Base-by-base conservation (phyloP, 2,797 vertebrate species). In the Acrossocheilus wenchowensis region DNA sequence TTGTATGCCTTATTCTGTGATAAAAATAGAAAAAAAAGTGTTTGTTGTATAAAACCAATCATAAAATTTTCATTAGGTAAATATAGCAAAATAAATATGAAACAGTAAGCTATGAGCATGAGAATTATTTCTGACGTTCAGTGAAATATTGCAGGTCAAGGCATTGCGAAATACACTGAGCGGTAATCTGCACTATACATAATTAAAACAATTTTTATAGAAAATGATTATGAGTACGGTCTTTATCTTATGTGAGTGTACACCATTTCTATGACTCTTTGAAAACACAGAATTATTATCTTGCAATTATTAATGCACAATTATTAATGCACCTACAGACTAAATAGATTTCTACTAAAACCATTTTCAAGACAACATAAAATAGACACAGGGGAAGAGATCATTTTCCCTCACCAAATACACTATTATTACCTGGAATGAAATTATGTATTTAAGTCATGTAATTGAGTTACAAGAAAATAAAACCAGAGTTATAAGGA, bases 371-470 rank as follows among this genome's bases (percentile, higher is more conserved):
- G 12, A 60, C 15, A 73, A 71, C 3, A 57, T 60, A 36, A 71
- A 80, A 74, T 23, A 17, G 8, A 78, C 71, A 50, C n/a, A 74
- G 50, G 48, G 39, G 48, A 43, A 54, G 15, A 69, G 64, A 78
- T 72, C 62, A 79, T 93, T 93, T 93, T 94, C 91, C 86, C 92
- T 57, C 87, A 88, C 90, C 45, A 52, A 48, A 60, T 45, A 23
- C 52, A 78, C n/a, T n/a, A n/a, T 90, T 88, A 90, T 89, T 91
- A 92, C 90, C 90, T 92, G 86, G 78, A 94, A 94, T 92, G 91
- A 66, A 91, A 95, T 95, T 94, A 94, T 9, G 86, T 91, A 36
- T 92, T 93, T 93, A 93, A 94, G 91, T 91, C 89, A 66, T 86
- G 89, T 93, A 88, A 95, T 91, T 68, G n/a, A 50, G 90, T 96